Conservation (phyloP, 1,140 invertebrate species). For the Neodiprion pinetum region DNA sequence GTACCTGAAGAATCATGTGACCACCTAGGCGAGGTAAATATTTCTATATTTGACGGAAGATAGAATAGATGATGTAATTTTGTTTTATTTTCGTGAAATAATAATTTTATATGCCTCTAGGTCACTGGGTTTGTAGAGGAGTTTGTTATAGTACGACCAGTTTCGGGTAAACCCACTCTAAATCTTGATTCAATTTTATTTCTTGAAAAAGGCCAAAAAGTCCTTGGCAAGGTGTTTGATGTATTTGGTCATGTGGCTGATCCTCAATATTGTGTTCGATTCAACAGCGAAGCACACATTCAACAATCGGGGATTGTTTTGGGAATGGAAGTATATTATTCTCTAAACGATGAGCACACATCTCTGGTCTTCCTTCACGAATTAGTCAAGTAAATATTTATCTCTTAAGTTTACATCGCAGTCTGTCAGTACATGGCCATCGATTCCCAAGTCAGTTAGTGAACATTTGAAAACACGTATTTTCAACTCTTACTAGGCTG, state of each 20-base stretch:
- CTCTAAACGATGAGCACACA: slow-evolving; percentile 77
- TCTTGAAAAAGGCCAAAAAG: slow-evolving; percentile 72
- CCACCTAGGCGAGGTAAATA: slow-evolving; percentile 73
- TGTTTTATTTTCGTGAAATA: background rate
- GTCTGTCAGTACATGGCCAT: background rate
- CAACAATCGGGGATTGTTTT: slow-evolving; percentile 67
- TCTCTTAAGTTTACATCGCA: slow-evolving; percentile 14
- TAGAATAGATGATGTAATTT: slow-evolving; percentile 18
- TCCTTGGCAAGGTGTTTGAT: slow-evolving; percentile 86
- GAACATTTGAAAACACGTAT: slow-evolving; percentile 17
- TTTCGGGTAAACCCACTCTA: slow-evolving; percentile 71
- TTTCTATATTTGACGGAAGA: slow-evolving; percentile 12
- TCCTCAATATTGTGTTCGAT: slow-evolving; percentile 83
- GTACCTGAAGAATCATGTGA: slow-evolving; percentile 77
- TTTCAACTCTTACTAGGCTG: slow-evolving; percentile 61
- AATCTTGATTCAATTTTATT: slow-evolving; percentile 88
- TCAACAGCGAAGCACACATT: slow-evolving; percentile 81
- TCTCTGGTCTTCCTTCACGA: slow-evolving; percentile 77
- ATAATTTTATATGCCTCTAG: slow-evolving; percentile 30
- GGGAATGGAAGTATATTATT: slow-evolving; percentile 80
- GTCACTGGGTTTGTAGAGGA: slow-evolving; percentile 55
- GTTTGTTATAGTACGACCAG: slow-evolving; percentile 53
- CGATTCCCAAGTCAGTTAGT: background rate
- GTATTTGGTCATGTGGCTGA: slow-evolving; percentile 83
- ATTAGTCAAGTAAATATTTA: slow-evolving; percentile 68